Conservation (phyloP, 2,113 vertebrate genomes). For the Pomatostomus ruficeps region DNA sequence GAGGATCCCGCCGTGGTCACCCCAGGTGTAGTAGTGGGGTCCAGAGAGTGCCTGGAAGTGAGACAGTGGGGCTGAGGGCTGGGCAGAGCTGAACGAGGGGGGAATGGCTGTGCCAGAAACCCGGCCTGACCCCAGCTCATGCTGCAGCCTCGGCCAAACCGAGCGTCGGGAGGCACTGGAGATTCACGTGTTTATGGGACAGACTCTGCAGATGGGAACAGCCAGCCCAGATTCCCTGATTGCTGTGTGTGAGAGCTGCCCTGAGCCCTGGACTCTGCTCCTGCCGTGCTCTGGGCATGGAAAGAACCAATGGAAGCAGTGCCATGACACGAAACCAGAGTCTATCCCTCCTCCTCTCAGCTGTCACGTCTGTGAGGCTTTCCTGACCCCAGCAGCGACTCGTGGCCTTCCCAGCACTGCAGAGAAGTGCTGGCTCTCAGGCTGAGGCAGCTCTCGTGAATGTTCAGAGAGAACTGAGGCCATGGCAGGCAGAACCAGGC, state of each 20-base stretch:
- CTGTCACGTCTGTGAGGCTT: not conserved
- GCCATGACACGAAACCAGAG: not conserved
- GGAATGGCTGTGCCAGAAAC: not conserved
- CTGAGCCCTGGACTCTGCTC: not conserved
- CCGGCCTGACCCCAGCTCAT: not conserved
- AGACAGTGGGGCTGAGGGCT: not conserved
- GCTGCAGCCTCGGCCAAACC: not conserved
- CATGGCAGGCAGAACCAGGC: not conserved
- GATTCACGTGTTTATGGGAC: not conserved
- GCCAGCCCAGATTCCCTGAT: not conserved
- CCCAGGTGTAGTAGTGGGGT: slow-evolving; percentile 96
- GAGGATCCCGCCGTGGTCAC: slow-evolving; percentile 93
- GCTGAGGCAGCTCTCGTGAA: not conserved
- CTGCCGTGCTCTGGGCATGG: fast-evolving
- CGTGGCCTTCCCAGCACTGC: not conserved
- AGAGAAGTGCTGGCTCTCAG: not conserved
- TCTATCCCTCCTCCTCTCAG: not conserved
- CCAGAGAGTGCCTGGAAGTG: slow-evolving; percentile 86
- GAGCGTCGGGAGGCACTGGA: not conserved
- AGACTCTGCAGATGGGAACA: not conserved
- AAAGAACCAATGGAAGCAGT: not conserved
- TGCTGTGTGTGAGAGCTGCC: not conserved
- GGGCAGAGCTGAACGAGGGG: not conserved
- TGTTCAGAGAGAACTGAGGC: not conserved
- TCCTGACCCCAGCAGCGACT: not conserved